Conservation (phyloP, 2,797 vertebrate genomes). For the Hippopotamyrus pictus region DNA sequence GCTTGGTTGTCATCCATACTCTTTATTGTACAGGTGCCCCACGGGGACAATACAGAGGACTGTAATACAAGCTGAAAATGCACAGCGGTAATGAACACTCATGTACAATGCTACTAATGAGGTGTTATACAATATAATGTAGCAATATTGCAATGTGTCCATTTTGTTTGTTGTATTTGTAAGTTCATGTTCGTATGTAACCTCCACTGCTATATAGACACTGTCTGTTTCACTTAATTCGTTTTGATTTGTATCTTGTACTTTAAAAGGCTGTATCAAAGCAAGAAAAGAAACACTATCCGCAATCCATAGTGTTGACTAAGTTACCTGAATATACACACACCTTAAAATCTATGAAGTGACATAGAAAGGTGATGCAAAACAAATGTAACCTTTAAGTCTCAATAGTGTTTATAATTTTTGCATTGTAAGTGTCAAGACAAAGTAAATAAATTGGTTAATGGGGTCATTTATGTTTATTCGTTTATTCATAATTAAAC, state of each 20-base stretch:
- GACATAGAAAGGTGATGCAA: neutral
- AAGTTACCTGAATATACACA: neutral
- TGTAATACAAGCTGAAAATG: neutral
- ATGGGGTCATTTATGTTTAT: neutral
- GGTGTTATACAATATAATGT: neutral
- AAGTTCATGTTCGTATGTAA: neutral
- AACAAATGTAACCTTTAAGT: neutral
- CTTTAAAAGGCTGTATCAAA: neutral
- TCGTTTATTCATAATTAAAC: neutral
- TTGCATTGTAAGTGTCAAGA: neutral
- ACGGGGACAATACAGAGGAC: neutral
- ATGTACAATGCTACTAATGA: neutral
- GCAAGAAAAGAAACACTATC: neutral
- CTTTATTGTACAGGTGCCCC: neutral
- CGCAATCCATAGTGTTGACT: neutral
- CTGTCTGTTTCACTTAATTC: neutral
- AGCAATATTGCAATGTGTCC: neutral
- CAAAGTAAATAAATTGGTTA: neutral
- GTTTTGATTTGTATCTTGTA: neutral
- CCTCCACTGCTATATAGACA: neutral
- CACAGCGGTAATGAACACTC: neutral
- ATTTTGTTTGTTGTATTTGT: neutral
- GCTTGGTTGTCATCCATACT: neutral
- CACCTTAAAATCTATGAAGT: neutral
- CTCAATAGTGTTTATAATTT: neutral